Conservation (phyloP, 2,888 invertebrate species). For the Blastobasis adustella region DNA sequence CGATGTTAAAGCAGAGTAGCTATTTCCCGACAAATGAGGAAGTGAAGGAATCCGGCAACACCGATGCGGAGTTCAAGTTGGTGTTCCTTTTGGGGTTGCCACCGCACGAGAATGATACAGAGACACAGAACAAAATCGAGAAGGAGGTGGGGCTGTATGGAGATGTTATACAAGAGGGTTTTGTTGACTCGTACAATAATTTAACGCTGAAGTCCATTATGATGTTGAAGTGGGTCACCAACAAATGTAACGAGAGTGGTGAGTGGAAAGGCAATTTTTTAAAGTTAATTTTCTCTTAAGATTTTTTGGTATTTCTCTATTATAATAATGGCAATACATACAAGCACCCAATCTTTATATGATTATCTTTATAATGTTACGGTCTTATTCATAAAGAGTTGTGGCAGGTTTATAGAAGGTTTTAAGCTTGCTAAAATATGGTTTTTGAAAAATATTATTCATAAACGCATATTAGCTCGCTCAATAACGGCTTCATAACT, state of each 20-base stretch:
- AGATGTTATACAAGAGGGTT: slow-evolving; percentile 89
- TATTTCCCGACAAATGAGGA: slow-evolving; percentile 16
- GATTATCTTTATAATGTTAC: too few relatives aligned
- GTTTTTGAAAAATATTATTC: too few relatives aligned
- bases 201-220: slow-evolving; percentile 89
- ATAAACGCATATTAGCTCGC: too few relatives aligned
- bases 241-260: slow-evolving; percentile 76
- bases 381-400: too few relatives aligned
- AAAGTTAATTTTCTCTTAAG: background rate
- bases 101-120: slow-evolving; percentile 69
- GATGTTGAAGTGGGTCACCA: slow-evolving; percentile 87
- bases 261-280: slow-evolving; percentile 21
- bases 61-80: slow-evolving; percentile 44
- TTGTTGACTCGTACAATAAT: slow-evolving; percentile 90
- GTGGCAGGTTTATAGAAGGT: too few relatives aligned
- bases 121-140: slow-evolving; percentile 76
- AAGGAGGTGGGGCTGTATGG: slow-evolving; percentile 80
- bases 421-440: too few relatives aligned
- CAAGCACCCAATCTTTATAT: too few relatives aligned
- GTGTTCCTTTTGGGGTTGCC: slow-evolving; percentile 77
- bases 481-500: too few relatives aligned
- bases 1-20: slow-evolving; percentile 37
- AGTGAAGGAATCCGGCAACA: slow-evolving; percentile 20
- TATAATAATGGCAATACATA: background rate
- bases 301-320: background rate